Percentiles rank a stretch among this genome's conserved stretches.
Conservation (phyloP, 2,797 vertebrate genomes). For the Siniperca scherzeri region DNA sequence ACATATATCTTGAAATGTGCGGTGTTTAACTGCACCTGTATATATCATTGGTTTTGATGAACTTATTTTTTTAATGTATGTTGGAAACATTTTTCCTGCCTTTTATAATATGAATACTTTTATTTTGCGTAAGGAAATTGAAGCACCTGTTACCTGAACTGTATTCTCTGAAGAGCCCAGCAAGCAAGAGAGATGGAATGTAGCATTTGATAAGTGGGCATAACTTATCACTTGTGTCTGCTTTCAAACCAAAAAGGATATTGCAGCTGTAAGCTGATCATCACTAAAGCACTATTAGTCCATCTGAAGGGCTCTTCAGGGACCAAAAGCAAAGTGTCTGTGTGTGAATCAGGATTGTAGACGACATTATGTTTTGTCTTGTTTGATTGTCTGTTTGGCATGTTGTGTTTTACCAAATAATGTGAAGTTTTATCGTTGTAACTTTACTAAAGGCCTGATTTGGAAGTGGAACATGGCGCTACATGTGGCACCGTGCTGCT, state of each 20-base stretch:
- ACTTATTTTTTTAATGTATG: conserved; percentile 23
- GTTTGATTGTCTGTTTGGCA: conserved; percentile 24
- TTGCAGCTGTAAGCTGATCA: conserved; percentile 32
- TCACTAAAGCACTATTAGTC: conserved; percentile 3
- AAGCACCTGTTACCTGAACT: conserved; percentile 39
- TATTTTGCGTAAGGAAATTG: conserved; percentile 30
- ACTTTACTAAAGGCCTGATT: conserved; percentile 38
- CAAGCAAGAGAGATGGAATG: conserved; percentile 33
- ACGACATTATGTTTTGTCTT: conserved; percentile 1
- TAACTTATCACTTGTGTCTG: conserved; percentile 17
- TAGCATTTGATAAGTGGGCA: conserved; percentile 44
- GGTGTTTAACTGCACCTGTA: conserved; percentile 45
- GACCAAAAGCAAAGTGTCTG: not conserved
- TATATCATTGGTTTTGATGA: conserved; percentile 14
- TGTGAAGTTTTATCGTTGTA: conserved; percentile 32
- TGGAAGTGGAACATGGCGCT: conserved; percentile 1
- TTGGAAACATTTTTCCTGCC: conserved; percentile 66
- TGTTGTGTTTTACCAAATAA: conserved; percentile 41
- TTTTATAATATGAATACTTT: conserved; percentile 56
- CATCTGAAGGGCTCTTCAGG: conserved; percentile 27
- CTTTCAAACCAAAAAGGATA: conserved; percentile 50
- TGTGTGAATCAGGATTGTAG: not conserved
- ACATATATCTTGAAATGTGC: conserved; percentile 45
- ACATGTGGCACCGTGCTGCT: not conserved
- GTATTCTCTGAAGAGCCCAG: conserved; percentile 39